A percentile compares a stretch with the other conserved stretches of the same genome.
Evolutionary conservation across 92 coral and sea anemone genomes (phyloP).

Genomic region (Siderastrea radians): DNA sequence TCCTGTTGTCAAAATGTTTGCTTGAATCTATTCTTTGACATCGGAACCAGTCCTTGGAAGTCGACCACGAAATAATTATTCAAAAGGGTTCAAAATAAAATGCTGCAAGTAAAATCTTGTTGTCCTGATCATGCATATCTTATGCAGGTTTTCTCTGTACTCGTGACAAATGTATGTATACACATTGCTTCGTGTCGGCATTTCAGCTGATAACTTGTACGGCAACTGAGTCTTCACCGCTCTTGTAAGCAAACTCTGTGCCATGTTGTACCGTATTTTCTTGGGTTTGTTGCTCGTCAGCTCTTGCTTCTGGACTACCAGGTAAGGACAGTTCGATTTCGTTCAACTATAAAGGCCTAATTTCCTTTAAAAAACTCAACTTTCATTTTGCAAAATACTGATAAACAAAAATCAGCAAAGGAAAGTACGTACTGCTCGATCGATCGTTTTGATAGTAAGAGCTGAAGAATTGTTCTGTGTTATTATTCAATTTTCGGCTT

Average conservation of each 20-base stretch:
- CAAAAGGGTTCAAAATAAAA: background rate
- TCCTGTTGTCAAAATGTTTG: background rate
- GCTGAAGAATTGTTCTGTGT: too few species aligned
- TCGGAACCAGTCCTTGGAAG: background rate
- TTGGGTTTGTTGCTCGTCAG: background rate
- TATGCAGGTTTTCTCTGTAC: background rate
- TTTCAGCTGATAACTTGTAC: background rate
- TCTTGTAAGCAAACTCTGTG: background rate
- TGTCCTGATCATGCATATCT: background rate
- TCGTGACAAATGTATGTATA: background rate
- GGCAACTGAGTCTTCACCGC: background rate
- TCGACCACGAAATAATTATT: background rate
- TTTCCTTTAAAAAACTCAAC: too few species aligned
- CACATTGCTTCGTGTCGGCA: background rate
- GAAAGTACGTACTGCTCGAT: too few species aligned
- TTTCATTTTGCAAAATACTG: too few species aligned
- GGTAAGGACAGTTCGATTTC: background rate
- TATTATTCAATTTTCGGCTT: too few species aligned
- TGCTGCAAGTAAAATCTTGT: conserved; percentile 1
- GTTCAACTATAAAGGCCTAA: background rate
- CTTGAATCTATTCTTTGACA: background rate
- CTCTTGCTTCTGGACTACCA: background rate
- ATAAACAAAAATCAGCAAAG: too few species aligned
- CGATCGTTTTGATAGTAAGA: too few species aligned
- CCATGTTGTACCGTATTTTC: background rate